Base-by-base conservation (phyloP, 2,113 vertebrate genomes). In the Carassius auratus region DNA sequence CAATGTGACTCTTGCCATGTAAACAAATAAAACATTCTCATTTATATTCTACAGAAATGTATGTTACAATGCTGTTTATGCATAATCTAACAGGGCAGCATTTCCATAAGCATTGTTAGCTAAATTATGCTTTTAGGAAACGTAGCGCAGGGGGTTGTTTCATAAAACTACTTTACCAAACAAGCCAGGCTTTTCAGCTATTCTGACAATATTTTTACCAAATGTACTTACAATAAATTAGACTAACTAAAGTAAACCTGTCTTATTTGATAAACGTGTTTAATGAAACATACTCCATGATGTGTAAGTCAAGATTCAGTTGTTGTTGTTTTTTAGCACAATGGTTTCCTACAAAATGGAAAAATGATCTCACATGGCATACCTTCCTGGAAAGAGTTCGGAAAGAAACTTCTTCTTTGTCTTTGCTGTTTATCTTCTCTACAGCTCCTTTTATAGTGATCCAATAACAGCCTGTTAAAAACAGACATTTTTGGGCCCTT, bases 361-460 rank as follows among this genome's bases (percentile, higher is more conserved):
- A 55, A 30, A 33, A 30, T 50, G 8, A 81, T 30, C 15, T 8
- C 61, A 81, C 23, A 81, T 81, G 79, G 61, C 79, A 81, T 66
- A 30, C 59, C 42, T 81, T 81, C 23, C n/a, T 9, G 5, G 61
- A 68, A 42, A 42, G 33, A 66, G 57, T 45, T 42, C 21, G 5
- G 52, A 52, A 78, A 78, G 30, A 78, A 78, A 13, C 3, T 12
- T 4, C 36, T 62, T 23, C 55, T 79, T 81, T 33, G n/a, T 81
- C 42, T 50, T 12, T n/a, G 45, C 59, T 50, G 42, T 50, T 48
- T 81, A 26, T 52, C 74, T 81, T 81, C 61, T 81, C 42, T 12
- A 15, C 23, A 3, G 19, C n/a, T 48, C 38, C 38, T 68, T 50
- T 50, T 66, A 81, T 68, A 68, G 38, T 12, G 61, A 81, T 81